Percentiles rank a stretch among this genome's conserved stretches.
These are phyloP conservation scores for Gymnodraco acuticeps DNA, from an alignment of 2,797 vertebrate species.

Conservation along the genomic window DNA sequence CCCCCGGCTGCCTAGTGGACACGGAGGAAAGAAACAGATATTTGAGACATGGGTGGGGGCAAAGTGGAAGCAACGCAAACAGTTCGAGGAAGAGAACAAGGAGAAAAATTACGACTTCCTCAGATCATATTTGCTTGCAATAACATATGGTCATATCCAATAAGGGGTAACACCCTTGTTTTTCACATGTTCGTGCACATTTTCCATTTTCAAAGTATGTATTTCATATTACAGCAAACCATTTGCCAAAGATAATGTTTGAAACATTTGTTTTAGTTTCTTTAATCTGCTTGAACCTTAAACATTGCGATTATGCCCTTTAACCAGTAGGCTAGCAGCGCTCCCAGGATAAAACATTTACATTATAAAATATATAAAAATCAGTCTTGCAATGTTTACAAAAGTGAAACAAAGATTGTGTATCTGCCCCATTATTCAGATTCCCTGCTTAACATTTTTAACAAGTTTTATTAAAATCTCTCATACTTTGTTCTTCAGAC, in stretches of 20 bases:
- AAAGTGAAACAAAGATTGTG: too few species aligned
- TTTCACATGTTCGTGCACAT: neutral
- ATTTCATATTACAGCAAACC: neutral
- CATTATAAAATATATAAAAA: too few species aligned
- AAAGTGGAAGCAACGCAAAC: slow-evolving; percentile 9
- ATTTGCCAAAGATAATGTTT: neutral
- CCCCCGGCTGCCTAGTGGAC: slow-evolving; percentile 73
- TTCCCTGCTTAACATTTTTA: too few species aligned
- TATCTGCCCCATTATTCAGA: too few species aligned
- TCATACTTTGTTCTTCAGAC: too few species aligned
- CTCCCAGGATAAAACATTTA: neutral
- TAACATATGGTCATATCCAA: neutral
- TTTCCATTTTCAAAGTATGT: neutral
- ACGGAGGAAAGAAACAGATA: neutral
- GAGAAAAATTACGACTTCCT: neutral
- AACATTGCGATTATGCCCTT: neutral
- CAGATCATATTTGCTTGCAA: neutral
- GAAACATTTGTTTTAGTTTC: neutral
- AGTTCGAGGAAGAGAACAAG: neutral
- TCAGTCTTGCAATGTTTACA: too few species aligned
- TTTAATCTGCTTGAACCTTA: slow-evolving; percentile 1
- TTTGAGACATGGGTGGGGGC: slow-evolving; percentile 7
- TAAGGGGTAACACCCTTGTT: neutral
- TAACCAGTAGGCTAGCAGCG: neutral
- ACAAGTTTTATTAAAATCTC: too few species aligned